Evolutionary conservation across 1,140 invertebrate genomes (phyloP), one percentile per base, ranked within the genome.

Genomic region (Ridgeia piscesae): DNA sequence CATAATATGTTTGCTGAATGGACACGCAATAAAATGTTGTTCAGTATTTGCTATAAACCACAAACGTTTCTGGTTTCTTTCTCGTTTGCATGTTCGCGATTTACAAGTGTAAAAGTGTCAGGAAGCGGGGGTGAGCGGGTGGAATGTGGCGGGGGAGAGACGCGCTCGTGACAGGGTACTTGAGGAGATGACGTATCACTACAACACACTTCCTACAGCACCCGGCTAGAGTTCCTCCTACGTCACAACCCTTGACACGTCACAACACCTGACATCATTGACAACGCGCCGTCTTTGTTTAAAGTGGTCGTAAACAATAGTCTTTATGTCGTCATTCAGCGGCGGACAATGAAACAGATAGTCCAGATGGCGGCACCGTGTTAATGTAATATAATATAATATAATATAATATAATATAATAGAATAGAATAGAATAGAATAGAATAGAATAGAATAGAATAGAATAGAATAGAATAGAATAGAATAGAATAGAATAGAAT

Each of bases 41-140:
- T 77, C 58, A 77, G 58, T 77, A 77, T 77, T 77, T 77, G 58
- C 58, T 77, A 77, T 77, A 77, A 77, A 77, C 58, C 58, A 27
- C 58, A 17, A 21, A 77, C 58, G 58, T 77, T 77, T 77, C 58
- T 77, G 58, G 58, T 77, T 77, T 77, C 58, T 77, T 77, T 77
- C 58, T 21, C 8, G 58, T 77, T 77, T 77, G 58, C 58, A 77
- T 77, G 27, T 4, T 77, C 27, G 17, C 0, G 58, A 77, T 77
- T 77, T 77, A 21, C 58, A 31, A 77, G 17, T 77, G 58, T 77
- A 77, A 77, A 8, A 77, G 58, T 77, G 58, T 77, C 17, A 77
- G 11, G 58, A 77, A 4, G 6, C 58, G 58, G 58, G 48, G 58
- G 58, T 77, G 58, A 31, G 58, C 27, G 2, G 11, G 14, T 2